phyloP scores from a whole-genome alignment of 1,140 invertebrate genomes.

The Armadillidium nasatum region DNA sequence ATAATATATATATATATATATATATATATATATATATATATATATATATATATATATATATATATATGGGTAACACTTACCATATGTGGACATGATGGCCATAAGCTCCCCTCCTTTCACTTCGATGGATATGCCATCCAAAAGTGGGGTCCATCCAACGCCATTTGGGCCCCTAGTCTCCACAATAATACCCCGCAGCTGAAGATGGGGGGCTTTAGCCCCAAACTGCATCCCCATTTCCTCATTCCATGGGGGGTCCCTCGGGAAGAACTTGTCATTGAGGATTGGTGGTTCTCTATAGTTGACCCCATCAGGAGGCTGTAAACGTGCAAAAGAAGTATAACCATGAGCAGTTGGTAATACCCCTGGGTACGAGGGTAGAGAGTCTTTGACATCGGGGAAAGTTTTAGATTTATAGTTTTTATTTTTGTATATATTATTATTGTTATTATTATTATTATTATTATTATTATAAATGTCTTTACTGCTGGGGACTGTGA shows the following conservation, averaged over 20 bases:
- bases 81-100: slow-evolving; percentile 75
- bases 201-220: slow-evolving; percentile 59
- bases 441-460: neutral
- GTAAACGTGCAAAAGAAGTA: slow-evolving; percentile 30
- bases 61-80: slow-evolving; percentile 47
- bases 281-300: slow-evolving; percentile 46
- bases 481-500: neutral
- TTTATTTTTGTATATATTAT: neutral
- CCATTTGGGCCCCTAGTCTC: slow-evolving; percentile 52
- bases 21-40: neutral
- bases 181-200: slow-evolving; percentile 57
- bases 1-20: no score
- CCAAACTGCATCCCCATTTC: slow-evolving; percentile 44
- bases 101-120: slow-evolving; percentile 83
- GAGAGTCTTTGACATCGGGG: slow-evolving; percentile 1
- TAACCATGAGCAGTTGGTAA: slow-evolving; percentile 18
- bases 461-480: neutral
- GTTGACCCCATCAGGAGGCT: slow-evolving; percentile 37
- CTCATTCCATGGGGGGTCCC: slow-evolving; percentile 44
- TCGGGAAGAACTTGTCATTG: slow-evolving; percentile 47
- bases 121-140: slow-evolving; percentile 72
- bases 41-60: neutral
- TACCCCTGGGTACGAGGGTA: slow-evolving; percentile 18
- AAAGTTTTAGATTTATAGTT: neutral
- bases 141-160: slow-evolving; percentile 51